Evolutionary conservation across 2,888 invertebrate species (phyloP).

Genomic region (Diadegma fenestrale): DNA sequence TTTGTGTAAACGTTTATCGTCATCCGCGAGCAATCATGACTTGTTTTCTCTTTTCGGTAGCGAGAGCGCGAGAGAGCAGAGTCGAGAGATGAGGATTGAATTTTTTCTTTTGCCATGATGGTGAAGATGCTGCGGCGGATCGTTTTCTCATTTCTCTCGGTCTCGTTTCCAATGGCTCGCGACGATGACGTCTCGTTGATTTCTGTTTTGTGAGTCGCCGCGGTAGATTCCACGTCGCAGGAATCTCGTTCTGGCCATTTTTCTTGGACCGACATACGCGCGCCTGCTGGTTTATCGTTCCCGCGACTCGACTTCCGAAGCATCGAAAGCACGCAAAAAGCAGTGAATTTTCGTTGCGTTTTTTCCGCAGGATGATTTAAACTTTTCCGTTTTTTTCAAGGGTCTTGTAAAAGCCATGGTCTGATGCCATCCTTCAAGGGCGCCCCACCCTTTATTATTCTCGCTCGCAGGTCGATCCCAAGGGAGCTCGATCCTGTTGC

Average conservation of each 20-base stretch:
- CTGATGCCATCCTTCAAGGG: background rate
- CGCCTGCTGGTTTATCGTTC: too few relatives aligned
- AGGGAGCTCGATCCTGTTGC: constrained; percentile 35
- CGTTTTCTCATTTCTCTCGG: constrained; percentile 29
- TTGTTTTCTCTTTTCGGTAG: constrained; percentile 58
- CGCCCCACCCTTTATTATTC: constrained; percentile 58
- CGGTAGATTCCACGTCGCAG: constrained; percentile 61
- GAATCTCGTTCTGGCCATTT: constrained; percentile 67
- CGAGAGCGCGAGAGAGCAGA: too few relatives aligned
- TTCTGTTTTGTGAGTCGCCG: constrained; percentile 29
- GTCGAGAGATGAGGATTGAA: constrained; percentile 47
- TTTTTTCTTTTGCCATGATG: constrained; percentile 42
- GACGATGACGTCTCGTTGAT: constrained; percentile 58
- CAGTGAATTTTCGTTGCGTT: too few relatives aligned
- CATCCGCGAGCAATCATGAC: constrained; percentile 73
- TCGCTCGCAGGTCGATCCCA: constrained; percentile 55
- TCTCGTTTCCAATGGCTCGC: constrained; percentile 50
- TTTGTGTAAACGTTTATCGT: constrained; percentile 68
- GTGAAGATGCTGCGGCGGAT: constrained; percentile 39
- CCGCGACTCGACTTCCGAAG: too few relatives aligned
- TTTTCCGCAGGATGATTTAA: too few relatives aligned
- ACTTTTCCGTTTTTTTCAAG: too few relatives aligned
- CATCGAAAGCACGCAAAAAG: too few relatives aligned
- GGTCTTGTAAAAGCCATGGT: constrained; percentile 7
- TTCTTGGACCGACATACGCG: constrained; percentile 69